These are phyloP conservation scores for Macropis europaea DNA, from an alignment of 2,888 invertebrate genomes.

Conservation along the genomic window DNA sequence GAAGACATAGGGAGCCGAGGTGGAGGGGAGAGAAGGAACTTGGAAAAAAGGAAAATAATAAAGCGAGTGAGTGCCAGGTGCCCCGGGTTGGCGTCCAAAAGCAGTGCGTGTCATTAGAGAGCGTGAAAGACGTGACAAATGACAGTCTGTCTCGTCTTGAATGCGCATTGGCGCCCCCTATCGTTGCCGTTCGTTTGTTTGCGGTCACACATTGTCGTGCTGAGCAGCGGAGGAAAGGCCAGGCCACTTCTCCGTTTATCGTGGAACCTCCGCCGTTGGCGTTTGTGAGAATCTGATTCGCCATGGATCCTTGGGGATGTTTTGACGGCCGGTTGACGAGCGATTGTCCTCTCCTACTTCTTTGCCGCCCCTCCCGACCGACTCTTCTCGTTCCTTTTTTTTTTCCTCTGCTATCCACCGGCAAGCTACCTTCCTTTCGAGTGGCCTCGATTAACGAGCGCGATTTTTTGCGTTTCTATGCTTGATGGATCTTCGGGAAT, in stretches of 20 bases:
- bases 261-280: conserved; percentile 57
- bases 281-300: conserved; percentile 75
- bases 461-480: conserved; percentile 34
- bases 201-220: conserved; percentile 78
- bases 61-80: conserved; percentile 77
- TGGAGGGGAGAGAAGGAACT: conserved; percentile 22
- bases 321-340: conserved; percentile 79
- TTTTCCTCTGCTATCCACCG: conserved; percentile 2
- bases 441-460: conserved; percentile 49
- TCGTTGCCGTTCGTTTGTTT: conserved; percentile 79
- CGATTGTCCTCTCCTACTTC: conserved; percentile 70
- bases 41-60: conserved; percentile 69
- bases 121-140: conserved; percentile 79
- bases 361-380: conserved; percentile 50
- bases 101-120: conserved; percentile 80
- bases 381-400: conserved; percentile 28
- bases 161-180: conserved; percentile 78
- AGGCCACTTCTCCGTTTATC: conserved; percentile 46
- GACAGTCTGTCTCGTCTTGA: conserved; percentile 78
- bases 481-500: conserved; percentile 11
- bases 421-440: conserved; percentile 38
- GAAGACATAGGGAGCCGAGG: background rate
- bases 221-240: conserved; percentile 31
- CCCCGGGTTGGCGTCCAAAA: conserved; percentile 74
- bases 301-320: conserved; percentile 78